These are phyloP conservation scores for Argyresthia albistria DNA, from an alignment of 2,888 invertebrate genomes.

Conservation along the genomic window DNA sequence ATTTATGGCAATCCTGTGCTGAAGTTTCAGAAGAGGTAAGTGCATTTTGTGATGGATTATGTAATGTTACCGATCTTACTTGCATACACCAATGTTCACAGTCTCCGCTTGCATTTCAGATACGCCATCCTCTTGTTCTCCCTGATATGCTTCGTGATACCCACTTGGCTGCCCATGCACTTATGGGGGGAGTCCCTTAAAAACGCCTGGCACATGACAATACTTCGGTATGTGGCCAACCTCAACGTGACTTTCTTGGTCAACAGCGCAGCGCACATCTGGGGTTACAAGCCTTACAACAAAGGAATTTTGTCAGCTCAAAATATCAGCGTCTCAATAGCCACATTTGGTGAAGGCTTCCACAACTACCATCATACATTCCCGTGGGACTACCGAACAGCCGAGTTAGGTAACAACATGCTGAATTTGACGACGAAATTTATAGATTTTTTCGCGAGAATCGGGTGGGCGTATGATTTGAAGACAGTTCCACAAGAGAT, in stretches of 20 bases:
- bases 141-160: conserved; percentile 61
- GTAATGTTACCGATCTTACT: neutral
- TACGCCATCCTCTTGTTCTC: conserved; percentile 75
- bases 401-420: conserved; percentile 33
- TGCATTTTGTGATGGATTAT: neutral
- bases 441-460: conserved; percentile 33
- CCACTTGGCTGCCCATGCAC: conserved; percentile 70
- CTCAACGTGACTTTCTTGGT: conserved; percentile 77
- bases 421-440: conserved; percentile 31
- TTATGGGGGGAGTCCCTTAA: conserved; percentile 71
- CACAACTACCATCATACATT: conserved; percentile 41
- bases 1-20: conserved; percentile 77
- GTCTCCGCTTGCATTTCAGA: conserved; percentile 30
- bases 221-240: conserved; percentile 67
- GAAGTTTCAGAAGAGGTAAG: conserved; percentile 75
- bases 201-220: conserved; percentile 46
- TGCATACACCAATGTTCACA: neutral
- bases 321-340: conserved; percentile 18
- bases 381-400: conserved; percentile 39
- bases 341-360: conserved; percentile 34
- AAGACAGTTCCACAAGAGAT: conserved; percentile 24
- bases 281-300: conserved; percentile 59
- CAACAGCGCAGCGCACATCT: conserved; percentile 75
- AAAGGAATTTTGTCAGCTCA: conserved; percentile 26
- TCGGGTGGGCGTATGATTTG: conserved; percentile 40